Conservation (phyloP, 1,140 invertebrate genomes). For the Bilobella aurantiaca region DNA sequence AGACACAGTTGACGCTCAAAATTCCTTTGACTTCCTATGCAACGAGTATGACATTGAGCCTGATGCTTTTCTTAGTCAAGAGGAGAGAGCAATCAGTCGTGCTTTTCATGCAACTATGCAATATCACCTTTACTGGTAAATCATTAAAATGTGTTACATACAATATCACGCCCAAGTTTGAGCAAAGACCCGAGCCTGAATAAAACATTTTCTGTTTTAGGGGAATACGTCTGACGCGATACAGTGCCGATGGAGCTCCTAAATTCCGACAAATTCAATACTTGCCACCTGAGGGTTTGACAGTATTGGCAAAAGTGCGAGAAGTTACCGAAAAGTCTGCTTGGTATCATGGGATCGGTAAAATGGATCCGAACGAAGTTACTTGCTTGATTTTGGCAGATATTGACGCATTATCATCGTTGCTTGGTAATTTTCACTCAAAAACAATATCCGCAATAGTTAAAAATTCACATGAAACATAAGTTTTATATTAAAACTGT, state of each 20-base stretch:
- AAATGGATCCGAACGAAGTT: constrained; percentile 22
- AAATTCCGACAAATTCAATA: constrained; percentile 20
- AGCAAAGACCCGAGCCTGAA: no score
- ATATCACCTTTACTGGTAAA: constrained; percentile 29
- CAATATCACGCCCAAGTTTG: not conserved
- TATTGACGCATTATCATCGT: constrained; percentile 18
- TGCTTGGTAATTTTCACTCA: constrained; percentile 25
- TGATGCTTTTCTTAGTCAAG: not conserved
- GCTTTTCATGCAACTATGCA: constrained; percentile 20
- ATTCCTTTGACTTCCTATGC: constrained; percentile 15
- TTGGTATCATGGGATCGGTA: constrained; percentile 32
- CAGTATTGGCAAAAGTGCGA: constrained; percentile 5
- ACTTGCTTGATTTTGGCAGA: constrained; percentile 8
- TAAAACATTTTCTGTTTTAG: constrained; percentile 7
- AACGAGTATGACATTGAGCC: constrained; percentile 9
- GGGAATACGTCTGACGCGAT: constrained; percentile 27
- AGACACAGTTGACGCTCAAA: constrained; percentile 25
- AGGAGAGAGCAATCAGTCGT: constrained; percentile 4
- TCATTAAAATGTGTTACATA: not conserved
- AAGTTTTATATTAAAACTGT: not conserved
- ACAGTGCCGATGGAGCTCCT: constrained; percentile 20
- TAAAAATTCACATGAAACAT: not conserved
- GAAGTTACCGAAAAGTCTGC: constrained; percentile 11
- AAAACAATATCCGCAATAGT: no score
- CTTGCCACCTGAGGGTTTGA: constrained; percentile 10